A percentile compares a stretch with the other conserved stretches of the same genome.
phyloP scores from a whole-genome alignment of 23 tunicate genomes.

The Botrylloides violaceus region DNA sequence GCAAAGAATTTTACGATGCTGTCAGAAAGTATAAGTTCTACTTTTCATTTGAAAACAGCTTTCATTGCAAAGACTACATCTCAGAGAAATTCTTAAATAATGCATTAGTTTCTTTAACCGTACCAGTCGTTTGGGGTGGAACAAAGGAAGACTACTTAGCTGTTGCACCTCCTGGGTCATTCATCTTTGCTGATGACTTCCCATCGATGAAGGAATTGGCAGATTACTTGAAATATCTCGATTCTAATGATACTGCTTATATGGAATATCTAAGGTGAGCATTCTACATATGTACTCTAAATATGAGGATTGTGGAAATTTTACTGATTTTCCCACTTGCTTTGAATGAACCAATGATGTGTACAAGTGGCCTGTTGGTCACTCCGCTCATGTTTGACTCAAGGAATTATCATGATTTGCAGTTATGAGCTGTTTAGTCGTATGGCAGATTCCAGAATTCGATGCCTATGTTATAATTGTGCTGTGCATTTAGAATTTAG shows the following conservation, averaged over 20 bases:
- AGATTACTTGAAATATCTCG: conserved; percentile 39
- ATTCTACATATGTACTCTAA: too few species aligned
- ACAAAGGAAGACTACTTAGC: conserved; percentile 17
- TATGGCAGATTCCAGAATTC: too few species aligned
- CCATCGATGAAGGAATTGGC: conserved; percentile 19
- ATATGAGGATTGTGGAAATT: too few species aligned
- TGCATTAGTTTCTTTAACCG: conserved; percentile 15
- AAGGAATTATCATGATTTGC: too few species aligned
- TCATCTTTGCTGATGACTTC: conserved; percentile 44
- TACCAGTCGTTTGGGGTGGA: conserved; percentile 52
- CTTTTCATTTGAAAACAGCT: not conserved
- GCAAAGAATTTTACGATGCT: not conserved
- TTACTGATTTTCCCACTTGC: too few species aligned
- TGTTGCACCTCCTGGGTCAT: conserved; percentile 39
- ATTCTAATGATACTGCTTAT: conserved; percentile 27
- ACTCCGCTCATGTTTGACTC: too few species aligned
- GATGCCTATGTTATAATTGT: too few species aligned
- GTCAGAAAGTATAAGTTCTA: not conserved
- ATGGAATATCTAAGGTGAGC: conserved; percentile 10
- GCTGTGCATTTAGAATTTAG: too few species aligned
- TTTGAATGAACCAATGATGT: too few species aligned
- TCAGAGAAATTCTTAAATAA: conserved; percentile 37
- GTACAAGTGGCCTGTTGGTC: too few species aligned
- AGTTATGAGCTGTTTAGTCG: too few species aligned
- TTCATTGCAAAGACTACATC: conserved; percentile 20